Evolutionary conservation across 23 tunicate genomes (phyloP), one percentile per base, ranked within the genome.

Genomic region (Halocynthia aurantium): DNA sequence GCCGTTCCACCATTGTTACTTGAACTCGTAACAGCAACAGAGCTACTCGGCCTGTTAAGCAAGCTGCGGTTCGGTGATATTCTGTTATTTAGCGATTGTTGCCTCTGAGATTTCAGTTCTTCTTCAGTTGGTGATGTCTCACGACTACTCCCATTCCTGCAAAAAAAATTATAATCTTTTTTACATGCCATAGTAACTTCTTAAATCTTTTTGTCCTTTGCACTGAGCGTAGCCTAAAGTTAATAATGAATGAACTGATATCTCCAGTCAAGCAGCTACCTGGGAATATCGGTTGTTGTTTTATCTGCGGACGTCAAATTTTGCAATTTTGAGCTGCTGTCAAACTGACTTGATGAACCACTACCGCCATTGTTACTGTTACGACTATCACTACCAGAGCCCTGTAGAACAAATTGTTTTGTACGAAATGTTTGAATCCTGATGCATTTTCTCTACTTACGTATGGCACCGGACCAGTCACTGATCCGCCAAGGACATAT

Each of bases 71-170:
- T 31, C n/a, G 72, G 72, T n/a, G 72, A 67, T 67, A 67, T 17
- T 67, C 72, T 13, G 22, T 49, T 49, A 19, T 17, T 67, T 5
- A 40, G 72, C 19, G 72, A 67, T 54, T 54, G 56, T 56, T 5
- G 62, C 63, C 78, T 55, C 50, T 74, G 78, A 8, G n/a, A 31
- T 12, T 52, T 62, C 0, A 55, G 51, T 22, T 51, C 51, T 8
- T 80, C 75, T n/a, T 80, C 83, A 7, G 53, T 55, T 7, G 83
- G 83, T 8, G 83, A 80, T 10, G 19, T 69, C 52, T 68, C 76
- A 7, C 76, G 9, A n/a, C 83, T 80, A n/a, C 31, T 15, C 7
- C 61, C 31, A 13, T 73, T 55, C 20, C 62, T 55, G 53, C 78
- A 52, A 51, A 0, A 60, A 31, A 31, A 31, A 0, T 31, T 31